Evolutionary conservation across 2,888 invertebrate genomes (phyloP), one percentile per base, ranked within the genome.

Genomic region (Rhaphigaster nebulosa): DNA sequence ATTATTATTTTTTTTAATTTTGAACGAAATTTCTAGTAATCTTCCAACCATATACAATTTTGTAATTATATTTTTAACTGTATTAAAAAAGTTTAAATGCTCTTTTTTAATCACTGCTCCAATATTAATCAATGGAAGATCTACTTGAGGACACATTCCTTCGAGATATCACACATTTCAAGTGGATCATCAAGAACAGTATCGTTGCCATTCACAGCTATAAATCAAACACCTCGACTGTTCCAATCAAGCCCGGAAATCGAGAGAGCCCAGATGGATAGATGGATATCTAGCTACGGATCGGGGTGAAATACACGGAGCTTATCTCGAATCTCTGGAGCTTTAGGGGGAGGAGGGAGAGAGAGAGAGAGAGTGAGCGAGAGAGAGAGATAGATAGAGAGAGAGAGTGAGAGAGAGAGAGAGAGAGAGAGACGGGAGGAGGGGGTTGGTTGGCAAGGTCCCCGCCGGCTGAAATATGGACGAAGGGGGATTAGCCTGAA

Each of bases 221-320:
- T 76, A 76, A 20, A 76, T 76, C 70, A 76, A 76, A 76, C 70
- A 76, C 70, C 70, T 76, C 70, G 70, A 76, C 70, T 34, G 70
- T 76, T 76, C 70, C 70, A 76, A 76, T 76, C 70, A 76, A 76
- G 84, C 84, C n/a, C 45, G 84, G 84, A 84, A 84, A 84, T 84
- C 45, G 88, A 88, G 56, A 60, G 88, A 34, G 41, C 56, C 70
- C 29, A 70, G 76, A 89, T 89, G 76, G 89, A 89, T 89, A 89
- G 89, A 89, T 89, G 89, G 89, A 65, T 89, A 89, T 89, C 89
- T 45, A 23, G 45, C 38, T n/a, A 38, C n/a, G 26, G 38, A 65
- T 88, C 65, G 29, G 65, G 89, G 89, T 89, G 89, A 89, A 89
- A 89, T 89, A 89, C 89, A 89, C 45, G 45, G 10, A 70, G 89